phyloP scores from a whole-genome alignment of 2,797 vertebrate species.

The Hylomyscus alleni region DNA sequence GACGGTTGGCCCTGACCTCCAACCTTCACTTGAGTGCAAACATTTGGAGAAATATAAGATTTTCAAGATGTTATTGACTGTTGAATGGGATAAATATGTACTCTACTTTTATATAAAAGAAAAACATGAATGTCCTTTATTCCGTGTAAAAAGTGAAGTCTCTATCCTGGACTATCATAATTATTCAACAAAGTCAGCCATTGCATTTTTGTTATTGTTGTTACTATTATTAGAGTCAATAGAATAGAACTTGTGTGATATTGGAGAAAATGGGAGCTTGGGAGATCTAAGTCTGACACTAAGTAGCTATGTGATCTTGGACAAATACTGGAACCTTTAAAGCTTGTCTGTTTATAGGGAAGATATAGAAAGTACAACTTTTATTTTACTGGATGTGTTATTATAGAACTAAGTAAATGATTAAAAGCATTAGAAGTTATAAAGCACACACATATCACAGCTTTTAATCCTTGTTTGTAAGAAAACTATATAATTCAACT shows the following conservation, averaged over 20 bases:
- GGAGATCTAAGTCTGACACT: not conserved
- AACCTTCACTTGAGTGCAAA: too few relatives aligned
- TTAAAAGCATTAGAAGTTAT: not conserved
- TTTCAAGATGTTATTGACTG: not conserved
- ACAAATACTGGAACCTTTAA: slow-evolving; percentile 15
- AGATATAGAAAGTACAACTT: slow-evolving; percentile 6
- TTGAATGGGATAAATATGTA: not conserved
- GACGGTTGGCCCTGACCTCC: not conserved
- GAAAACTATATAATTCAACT: slow-evolving; percentile 51
- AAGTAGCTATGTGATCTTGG: not conserved
- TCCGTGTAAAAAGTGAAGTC: not conserved
- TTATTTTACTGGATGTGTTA: not conserved
- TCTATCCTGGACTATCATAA: not conserved
- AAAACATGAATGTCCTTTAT: not conserved
- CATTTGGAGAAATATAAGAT: not conserved
- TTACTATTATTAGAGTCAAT: not conserved
- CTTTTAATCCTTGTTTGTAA: slow-evolving; percentile 43
- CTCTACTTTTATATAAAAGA: not conserved
- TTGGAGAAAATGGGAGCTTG: not conserved
- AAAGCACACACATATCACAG: not conserved
- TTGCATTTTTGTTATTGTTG: not conserved
- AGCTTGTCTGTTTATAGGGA: not conserved
- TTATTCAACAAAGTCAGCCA: not conserved
- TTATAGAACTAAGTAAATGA: slow-evolving; percentile 46
- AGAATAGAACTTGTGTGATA: slow-evolving; percentile 8